phyloP scores from a whole-genome alignment of 1,140 invertebrate species.

The Calycopis cecrops region DNA sequence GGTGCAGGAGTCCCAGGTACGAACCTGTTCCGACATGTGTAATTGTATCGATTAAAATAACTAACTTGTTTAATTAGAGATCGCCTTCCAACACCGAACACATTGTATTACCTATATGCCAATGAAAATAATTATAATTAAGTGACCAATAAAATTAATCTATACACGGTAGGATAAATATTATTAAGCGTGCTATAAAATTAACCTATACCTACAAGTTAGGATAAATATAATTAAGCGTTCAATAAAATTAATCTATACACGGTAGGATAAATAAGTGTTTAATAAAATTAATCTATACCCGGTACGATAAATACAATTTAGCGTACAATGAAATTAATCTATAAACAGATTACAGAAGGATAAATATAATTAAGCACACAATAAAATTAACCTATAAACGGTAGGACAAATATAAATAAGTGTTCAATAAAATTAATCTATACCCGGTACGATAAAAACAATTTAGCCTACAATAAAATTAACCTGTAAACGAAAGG shows the following conservation, averaged over 20 bases:
- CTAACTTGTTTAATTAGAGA: background rate
- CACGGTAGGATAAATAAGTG: background rate
- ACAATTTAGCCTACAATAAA: no score
- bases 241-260: background rate
- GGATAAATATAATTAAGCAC: no score
- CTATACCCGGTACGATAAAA: no score
- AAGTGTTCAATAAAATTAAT: no score
- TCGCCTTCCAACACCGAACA: background rate
- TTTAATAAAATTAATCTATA: no score
- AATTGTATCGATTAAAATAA: conserved; percentile 5
- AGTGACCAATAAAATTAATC: background rate
- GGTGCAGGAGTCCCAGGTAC: background rate
- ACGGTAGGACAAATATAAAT: no score
- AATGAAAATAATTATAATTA: no score
- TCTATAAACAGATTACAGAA: no score
- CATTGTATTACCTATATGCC: background rate
- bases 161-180: background rate
- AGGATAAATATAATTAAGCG: background rate
- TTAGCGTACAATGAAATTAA: no score
- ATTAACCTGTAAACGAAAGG: no score
- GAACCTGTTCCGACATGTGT: background rate
- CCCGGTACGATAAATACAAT: no score
- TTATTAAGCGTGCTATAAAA: background rate
- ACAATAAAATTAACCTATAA: no score
- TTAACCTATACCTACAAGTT: background rate